These are phyloP conservation scores for Hololepta plana DNA, from an alignment of 2,888 invertebrate genomes.

Conservation along the genomic window DNA sequence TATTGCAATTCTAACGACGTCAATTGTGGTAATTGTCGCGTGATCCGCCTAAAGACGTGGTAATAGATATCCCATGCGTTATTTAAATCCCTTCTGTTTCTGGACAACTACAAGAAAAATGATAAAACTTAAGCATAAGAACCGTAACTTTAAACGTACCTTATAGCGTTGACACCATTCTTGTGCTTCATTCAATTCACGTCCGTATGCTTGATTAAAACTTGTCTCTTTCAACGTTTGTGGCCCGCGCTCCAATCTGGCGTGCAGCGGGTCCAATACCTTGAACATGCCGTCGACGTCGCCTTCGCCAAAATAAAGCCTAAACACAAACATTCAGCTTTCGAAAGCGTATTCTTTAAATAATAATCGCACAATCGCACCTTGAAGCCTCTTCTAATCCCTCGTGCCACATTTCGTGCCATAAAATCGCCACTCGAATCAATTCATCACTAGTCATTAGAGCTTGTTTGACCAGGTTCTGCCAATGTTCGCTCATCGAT, in stretches of 20 bases:
- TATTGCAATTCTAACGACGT: constrained; percentile 86
- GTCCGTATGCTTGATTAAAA: constrained; percentile 89
- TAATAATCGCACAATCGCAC: constrained; percentile 8
- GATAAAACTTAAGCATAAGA: not conserved
- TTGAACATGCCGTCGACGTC: constrained; percentile 95
- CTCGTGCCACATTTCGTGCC: constrained; percentile 99
- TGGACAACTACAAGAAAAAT: constrained; percentile 42
- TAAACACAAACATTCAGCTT: constrained; percentile 11
- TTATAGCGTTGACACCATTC: constrained; percentile 90
- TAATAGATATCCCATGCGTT: constrained; percentile 99
- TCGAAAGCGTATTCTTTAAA: constrained; percentile 2
- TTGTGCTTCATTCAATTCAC: constrained; percentile 85
- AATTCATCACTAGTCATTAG: constrained; percentile 93
- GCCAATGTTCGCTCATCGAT: constrained; percentile 90
- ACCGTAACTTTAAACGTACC: constrained; percentile 17
- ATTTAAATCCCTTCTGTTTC: constrained; percentile 79
- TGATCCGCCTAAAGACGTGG: constrained; percentile 92
- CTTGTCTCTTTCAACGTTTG: constrained; percentile 94
- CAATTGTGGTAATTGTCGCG: constrained; percentile 81
- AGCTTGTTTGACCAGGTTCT: constrained; percentile 83
- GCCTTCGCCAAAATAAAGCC: constrained; percentile 87
- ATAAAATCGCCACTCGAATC: constrained; percentile 92
- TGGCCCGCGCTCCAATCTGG: constrained; percentile 84
- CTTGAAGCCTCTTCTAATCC: constrained; percentile 87
- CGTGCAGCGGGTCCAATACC: constrained; percentile 85